Evolutionary conservation across 2,888 invertebrate species (phyloP).

Genomic region (Trilocha varians): DNA sequence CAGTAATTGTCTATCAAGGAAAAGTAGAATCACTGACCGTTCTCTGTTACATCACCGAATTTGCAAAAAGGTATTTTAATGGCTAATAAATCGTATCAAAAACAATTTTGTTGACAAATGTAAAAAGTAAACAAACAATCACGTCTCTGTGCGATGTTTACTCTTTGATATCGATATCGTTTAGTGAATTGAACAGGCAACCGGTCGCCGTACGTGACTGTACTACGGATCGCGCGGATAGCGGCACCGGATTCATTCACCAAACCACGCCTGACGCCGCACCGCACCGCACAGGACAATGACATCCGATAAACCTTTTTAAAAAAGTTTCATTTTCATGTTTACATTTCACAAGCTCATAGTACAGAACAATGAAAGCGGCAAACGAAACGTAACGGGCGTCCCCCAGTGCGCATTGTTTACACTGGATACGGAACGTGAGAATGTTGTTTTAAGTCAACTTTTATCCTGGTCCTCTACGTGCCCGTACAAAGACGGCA

Average conservation of each 20-base stretch:
- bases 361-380: conserved; percentile 56
- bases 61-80: no score
- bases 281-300: conserved; percentile 29
- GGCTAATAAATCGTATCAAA: no score
- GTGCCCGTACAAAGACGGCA: conserved; percentile 50
- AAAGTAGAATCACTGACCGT: no score
- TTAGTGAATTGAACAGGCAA: conserved; percentile 36
- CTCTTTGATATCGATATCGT: conserved; percentile 27
- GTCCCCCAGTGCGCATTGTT: conserved; percentile 46
- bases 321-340: conserved; percentile 44
- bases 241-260: conserved; percentile 32
- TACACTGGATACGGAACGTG: conserved; percentile 63
- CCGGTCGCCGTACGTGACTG: conserved; percentile 45
- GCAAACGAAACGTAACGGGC: conserved; percentile 60
- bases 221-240: conserved; percentile 34
- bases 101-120: no score
- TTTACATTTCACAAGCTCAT: conserved; percentile 58
- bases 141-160: not conserved
- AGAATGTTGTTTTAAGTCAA: conserved; percentile 57
- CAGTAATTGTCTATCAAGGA: no score
- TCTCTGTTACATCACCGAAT: no score
- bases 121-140: no score
- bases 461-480: conserved; percentile 51
- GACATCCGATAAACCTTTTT: conserved; percentile 25
- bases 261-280: no score